Evolutionary conservation across 2,797 vertebrate species (phyloP).

Genomic region (Megalops cyprinoides): DNA sequence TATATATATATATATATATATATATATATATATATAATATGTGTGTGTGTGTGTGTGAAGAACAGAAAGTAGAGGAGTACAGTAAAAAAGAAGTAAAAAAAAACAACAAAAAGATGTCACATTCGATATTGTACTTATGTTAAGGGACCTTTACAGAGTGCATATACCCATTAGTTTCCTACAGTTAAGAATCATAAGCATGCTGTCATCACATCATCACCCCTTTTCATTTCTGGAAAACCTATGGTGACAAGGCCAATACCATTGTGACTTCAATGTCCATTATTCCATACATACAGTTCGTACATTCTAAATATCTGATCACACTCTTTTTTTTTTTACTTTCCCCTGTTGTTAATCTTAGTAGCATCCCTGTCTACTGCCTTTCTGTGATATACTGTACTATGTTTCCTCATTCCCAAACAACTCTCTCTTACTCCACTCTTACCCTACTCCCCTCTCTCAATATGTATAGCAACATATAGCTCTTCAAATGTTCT

Average conservation of each 20-base stretch:
- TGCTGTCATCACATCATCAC: background rate
- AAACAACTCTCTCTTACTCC: background rate
- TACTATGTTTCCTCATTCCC: background rate
- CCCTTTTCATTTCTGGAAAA: background rate
- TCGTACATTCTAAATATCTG: background rate
- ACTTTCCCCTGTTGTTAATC: background rate
- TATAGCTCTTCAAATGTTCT: background rate
- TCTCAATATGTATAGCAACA: no score
- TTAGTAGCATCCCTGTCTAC: no score
- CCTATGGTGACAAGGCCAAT: background rate
- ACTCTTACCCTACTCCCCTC: background rate
- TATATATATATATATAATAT: no score
- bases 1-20: no score
- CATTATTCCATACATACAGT: background rate
- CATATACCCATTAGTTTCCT: no score
- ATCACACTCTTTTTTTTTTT: background rate
- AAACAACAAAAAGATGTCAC: background rate
- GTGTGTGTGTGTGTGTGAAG: no score
- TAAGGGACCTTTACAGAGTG: background rate
- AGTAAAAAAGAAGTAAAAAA: no score
- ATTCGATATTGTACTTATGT: no score
- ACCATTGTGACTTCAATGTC: background rate
- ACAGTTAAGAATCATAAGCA: no score
- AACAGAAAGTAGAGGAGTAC: background rate
- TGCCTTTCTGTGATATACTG: no score